These are phyloP conservation scores for Eulacestoma nigropectus DNA, from an alignment of 2,113 vertebrate genomes.

Conservation along the genomic window DNA sequence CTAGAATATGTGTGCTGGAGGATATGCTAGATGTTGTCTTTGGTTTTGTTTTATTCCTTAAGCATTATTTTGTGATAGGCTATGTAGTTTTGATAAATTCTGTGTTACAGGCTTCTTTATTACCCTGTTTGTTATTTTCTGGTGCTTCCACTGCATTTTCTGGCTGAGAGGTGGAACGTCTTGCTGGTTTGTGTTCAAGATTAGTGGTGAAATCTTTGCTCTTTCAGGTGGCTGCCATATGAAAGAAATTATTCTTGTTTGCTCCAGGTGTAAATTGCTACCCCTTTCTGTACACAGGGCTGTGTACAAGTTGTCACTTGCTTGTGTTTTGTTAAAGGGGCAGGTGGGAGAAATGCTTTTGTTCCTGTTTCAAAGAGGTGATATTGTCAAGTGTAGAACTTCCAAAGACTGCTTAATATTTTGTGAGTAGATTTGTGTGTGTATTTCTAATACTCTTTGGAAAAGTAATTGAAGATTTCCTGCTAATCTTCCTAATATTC, in stretches of 20 bases:
- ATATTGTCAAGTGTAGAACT: neutral
- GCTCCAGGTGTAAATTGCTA: conserved; percentile 21
- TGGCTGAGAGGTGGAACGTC: neutral
- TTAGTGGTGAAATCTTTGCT: neutral
- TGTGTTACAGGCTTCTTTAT: neutral
- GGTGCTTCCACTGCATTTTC: neutral
- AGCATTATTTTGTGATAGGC: neutral
- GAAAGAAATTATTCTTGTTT: neutral
- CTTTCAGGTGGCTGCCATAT: neutral
- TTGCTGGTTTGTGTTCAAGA: neutral
- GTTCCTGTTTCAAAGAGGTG: neutral
- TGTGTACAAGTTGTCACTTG: neutral
- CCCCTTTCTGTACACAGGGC: neutral
- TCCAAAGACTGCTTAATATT: neutral
- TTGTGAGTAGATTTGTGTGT: neutral
- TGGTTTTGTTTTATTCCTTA: neutral
- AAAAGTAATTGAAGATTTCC: neutral
- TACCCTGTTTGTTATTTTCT: neutral
- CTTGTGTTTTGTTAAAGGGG: neutral
- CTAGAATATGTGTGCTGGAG: neutral
- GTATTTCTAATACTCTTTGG: neutral
- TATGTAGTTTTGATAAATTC: neutral
- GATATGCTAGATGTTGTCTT: neutral
- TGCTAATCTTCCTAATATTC: neutral
- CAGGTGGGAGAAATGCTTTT: neutral